Evolutionary conservation across 1,140 invertebrate species (phyloP).

Genomic region (Bombus sylvicola): DNA sequence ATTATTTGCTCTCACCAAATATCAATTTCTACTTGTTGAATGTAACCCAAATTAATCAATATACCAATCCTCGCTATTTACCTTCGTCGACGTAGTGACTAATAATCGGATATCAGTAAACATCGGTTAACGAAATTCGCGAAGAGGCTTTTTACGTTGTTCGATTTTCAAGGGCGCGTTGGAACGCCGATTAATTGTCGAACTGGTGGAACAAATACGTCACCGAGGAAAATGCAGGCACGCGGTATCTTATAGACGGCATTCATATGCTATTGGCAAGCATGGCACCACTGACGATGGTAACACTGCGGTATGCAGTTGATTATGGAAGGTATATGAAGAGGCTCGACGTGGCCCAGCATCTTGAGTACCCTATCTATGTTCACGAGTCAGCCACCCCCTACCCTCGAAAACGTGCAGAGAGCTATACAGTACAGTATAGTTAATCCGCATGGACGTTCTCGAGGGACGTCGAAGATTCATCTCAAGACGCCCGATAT

Average conservation of each 20-base stretch:
- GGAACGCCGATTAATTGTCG: background rate
- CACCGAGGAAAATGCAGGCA: conserved; percentile 11
- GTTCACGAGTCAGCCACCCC: conserved; percentile 53
- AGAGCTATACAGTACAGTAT: conserved; percentile 62
- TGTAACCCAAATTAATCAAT: conserved; percentile 41
- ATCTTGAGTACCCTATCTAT: conserved; percentile 76
- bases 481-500: conserved; percentile 71
- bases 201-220: background rate
- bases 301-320: conserved; percentile 78
- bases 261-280: conserved; percentile 74
- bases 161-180: background rate
- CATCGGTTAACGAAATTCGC: conserved; percentile 2
- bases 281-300: conserved; percentile 69
- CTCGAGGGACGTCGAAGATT: conserved; percentile 70
- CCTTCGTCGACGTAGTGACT: conserved; percentile 17
- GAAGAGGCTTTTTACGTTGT: background rate
- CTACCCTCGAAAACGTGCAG: conserved; percentile 56
- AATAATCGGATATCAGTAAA: conserved; percentile 37
- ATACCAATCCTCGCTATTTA: conserved; percentile 34
- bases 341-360: conserved; percentile 76
- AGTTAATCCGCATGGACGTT: conserved; percentile 71
- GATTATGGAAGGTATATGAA: conserved; percentile 78
- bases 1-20: conserved; percentile 41
- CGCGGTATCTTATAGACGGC: conserved; percentile 15
- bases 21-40: conserved; percentile 51